Conservation (phyloP, 2,113 vertebrate genomes). For the Ondatra zibethicus region DNA sequence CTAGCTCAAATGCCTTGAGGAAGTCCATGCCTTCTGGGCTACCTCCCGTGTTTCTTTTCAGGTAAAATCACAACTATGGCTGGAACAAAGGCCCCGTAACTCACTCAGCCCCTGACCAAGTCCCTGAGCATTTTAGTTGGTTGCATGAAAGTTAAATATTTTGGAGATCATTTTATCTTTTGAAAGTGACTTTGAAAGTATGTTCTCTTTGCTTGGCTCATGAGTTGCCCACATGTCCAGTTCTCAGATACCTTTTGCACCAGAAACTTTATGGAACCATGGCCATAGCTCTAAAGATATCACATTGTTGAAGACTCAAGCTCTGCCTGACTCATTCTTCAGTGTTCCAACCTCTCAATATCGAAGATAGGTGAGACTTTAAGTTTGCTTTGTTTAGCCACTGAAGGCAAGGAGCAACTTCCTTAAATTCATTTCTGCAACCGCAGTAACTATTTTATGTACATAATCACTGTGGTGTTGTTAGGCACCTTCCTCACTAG, state of each 20-base stretch:
- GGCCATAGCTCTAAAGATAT: not conserved
- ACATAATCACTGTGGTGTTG: not conserved
- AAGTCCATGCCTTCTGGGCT: too few relatives aligned
- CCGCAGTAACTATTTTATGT: not conserved
- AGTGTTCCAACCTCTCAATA: not conserved
- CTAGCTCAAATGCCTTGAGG: not conserved
- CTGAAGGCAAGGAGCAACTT: not conserved
- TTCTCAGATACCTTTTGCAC: not conserved
- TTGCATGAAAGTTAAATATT: not conserved
- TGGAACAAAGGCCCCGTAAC: not conserved
- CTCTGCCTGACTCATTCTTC: not conserved
- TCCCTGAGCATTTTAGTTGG: not conserved
- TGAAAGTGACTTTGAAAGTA: not conserved
- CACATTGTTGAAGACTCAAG: not conserved
- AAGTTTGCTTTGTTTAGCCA: not conserved
- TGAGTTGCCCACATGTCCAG: fast-evolving
- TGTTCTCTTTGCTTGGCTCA: not conserved
- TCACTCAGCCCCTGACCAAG: not conserved
- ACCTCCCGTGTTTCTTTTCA: not conserved
- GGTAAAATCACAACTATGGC: fast-evolving
- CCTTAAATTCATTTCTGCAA: not conserved
- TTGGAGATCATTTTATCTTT: not conserved
- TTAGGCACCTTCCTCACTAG: not conserved
- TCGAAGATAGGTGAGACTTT: not conserved
- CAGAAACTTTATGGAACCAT: not conserved